phyloP scores from a whole-genome alignment of 2,113 vertebrate genomes.

The Trichomycterus rosablanca region DNA sequence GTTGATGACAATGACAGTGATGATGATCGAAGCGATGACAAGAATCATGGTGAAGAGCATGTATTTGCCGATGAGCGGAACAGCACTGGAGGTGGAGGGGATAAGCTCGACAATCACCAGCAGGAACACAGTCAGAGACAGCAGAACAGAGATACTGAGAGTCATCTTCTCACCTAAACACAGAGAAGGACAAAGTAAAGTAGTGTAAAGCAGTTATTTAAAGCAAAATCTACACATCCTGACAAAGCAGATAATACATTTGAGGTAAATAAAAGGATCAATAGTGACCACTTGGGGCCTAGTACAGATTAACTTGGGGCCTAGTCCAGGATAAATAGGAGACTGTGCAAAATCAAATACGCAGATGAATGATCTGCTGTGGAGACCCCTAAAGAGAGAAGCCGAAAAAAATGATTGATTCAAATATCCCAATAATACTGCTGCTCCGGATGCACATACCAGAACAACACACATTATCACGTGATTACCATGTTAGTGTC shows the following conservation, averaged over 20 bases:
- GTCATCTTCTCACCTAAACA: conserved; percentile 95
- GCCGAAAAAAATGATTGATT: too few relatives aligned
- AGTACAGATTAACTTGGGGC: too few relatives aligned
- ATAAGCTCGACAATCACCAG: conserved; percentile 97
- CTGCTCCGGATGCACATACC: too few relatives aligned
- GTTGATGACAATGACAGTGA: conserved; percentile 96
- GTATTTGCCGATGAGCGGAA: conserved; percentile 96
- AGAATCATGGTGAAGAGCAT: conserved; percentile 99
- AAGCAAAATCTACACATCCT: too few relatives aligned
- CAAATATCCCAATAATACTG: too few relatives aligned
- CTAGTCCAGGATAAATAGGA: too few relatives aligned
- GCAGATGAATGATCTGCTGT: too few relatives aligned
- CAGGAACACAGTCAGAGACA: conserved; percentile 94
- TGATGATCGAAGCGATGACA: conserved; percentile 93
- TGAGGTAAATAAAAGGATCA: too few relatives aligned
- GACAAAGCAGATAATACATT: too few relatives aligned
- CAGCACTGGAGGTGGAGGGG: conserved; percentile 92
- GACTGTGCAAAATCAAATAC: too few relatives aligned
- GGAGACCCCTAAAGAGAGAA: too few relatives aligned
- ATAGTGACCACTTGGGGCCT: too few relatives aligned
- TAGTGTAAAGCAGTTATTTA: neutral
- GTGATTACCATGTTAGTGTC: neutral
- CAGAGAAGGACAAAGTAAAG: neutral
- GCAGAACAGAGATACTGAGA: conserved; percentile 91
- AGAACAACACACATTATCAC: neutral